A percentile compares a stretch with the other conserved stretches of the same genome.
These are phyloP conservation scores for Paradoxurus hermaphroditus DNA, from an alignment of 2,113 vertebrate genomes.

Conservation along the genomic window DNA sequence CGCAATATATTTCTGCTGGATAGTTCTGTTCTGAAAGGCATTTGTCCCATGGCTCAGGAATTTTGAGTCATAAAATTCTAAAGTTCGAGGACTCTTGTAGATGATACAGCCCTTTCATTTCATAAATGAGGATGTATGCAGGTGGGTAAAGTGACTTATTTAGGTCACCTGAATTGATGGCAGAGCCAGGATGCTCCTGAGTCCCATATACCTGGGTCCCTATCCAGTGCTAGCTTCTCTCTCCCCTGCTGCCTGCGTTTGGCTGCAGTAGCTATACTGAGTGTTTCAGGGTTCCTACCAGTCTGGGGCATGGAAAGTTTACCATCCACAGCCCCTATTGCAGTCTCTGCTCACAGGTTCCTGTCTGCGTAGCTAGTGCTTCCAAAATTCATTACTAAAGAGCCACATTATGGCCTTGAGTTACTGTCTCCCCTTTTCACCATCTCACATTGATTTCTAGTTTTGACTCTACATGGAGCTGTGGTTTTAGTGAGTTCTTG, in stretches of 20 bases:
- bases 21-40: neutral
- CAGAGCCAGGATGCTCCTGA: neutral
- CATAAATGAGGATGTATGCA: neutral
- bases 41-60: neutral
- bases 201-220: neutral
- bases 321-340: neutral
- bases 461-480: neutral
- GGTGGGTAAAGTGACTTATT: neutral
- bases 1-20: neutral
- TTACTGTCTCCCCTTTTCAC: neutral
- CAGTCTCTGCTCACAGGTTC: neutral
- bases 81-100: neutral
- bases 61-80: neutral
- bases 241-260: neutral
- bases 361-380: neutral
- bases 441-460: neutral
- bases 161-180: neutral
- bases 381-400: conserved; percentile 19
- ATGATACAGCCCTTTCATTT: neutral
- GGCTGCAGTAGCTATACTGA: neutral
- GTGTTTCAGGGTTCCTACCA: neutral
- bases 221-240: neutral
- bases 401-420: neutral
- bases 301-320: neutral
- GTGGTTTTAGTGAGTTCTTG: conserved; percentile 18